Evolutionary conservation across 1,140 invertebrate genomes (phyloP), one percentile per base, ranked within the genome.

Genomic region (Penaeus vannamei): DNA sequence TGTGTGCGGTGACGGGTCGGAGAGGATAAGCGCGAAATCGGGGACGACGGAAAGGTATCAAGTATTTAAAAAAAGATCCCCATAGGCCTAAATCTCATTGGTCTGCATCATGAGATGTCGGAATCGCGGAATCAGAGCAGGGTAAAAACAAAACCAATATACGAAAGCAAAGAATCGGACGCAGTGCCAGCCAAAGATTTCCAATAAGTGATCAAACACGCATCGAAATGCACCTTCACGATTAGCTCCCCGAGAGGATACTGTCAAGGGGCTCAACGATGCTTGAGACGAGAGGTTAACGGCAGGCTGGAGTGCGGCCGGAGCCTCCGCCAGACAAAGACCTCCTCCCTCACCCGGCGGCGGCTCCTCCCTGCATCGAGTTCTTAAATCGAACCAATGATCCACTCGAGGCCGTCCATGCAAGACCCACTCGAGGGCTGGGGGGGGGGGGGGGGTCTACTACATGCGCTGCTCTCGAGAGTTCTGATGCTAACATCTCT

Each of bases 221-320:
- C 85, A 79, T 86, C 72, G 79, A 79, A 86, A 86, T 86, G 85
- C 85, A 86, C 23, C 85, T 86, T 80, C 85, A 86, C 85, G 85
- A 86, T 61, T 80, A 62, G 29, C 81, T 26, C 29, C 53, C 81
- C 81, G 60, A 83, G 60, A 62, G 61, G 76, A 36, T 79, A 62
- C 14, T 32, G 26, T 79, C 53, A 36, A 86, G 85, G 61, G 42
- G 66, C 60, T 86, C 84, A 86, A 80, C 36, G 85, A 80, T 86
- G 53, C 76, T 86, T 29, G 72, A 86, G 72, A 80, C 26, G 85
- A 86, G 85, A 86, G 85, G 76, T 22, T 42, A 80, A 61, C 60
- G 32, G 76, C 84, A 59, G 83, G 83, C 36, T 23, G 23, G 69
- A 77, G 84, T 59, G 69, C 62, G 85, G 72, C 59, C 26, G 85